These are phyloP conservation scores for Actinia tenebrosa DNA, from an alignment of 64 coral and sea anemone genomes.

Conservation along the genomic window DNA sequence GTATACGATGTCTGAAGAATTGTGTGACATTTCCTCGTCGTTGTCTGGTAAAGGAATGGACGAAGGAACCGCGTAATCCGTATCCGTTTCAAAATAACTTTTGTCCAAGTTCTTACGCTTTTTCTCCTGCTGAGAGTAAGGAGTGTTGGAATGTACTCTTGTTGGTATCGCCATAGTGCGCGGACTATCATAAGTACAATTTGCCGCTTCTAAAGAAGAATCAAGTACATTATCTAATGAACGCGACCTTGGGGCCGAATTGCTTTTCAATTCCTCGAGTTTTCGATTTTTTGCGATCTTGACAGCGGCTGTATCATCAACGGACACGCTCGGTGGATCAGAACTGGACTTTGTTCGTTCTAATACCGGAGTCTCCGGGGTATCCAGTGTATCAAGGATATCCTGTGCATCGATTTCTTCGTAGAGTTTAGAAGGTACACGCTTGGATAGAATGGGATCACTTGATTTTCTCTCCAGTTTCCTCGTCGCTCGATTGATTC, in stretches of 20 bases:
- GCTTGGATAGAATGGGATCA: constrained; percentile 1
- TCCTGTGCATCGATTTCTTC: constrained; percentile 2
- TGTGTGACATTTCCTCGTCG: background rate
- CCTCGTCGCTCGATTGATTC: constrained; percentile 9
- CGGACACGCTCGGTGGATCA: background rate
- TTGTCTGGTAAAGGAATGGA: constrained; percentile 19
- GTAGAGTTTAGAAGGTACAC: constrained; percentile 21
- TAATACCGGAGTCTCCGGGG: background rate
- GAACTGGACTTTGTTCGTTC: background rate
- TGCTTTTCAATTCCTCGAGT: background rate
- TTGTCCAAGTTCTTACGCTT: constrained; percentile 1
- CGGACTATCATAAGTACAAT: constrained; percentile 15
- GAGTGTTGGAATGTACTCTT: background rate
- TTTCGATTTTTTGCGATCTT: constrained; percentile 6
- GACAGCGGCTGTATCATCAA: background rate
- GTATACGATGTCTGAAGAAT: constrained; percentile 12
- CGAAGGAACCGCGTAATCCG: constrained; percentile 18
- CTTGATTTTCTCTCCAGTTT: constrained; percentile 24
- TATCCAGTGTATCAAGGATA: background rate
- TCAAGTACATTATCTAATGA: constrained; percentile 20
- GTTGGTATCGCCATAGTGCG: background rate
- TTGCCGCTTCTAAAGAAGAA: background rate
- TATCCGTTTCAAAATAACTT: constrained; percentile 26
- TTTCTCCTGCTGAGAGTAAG: constrained; percentile 2
- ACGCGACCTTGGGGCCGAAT: background rate